Conservation (phyloP, 2,888 invertebrate genomes). For the Apomyelois bistriatella region DNA sequence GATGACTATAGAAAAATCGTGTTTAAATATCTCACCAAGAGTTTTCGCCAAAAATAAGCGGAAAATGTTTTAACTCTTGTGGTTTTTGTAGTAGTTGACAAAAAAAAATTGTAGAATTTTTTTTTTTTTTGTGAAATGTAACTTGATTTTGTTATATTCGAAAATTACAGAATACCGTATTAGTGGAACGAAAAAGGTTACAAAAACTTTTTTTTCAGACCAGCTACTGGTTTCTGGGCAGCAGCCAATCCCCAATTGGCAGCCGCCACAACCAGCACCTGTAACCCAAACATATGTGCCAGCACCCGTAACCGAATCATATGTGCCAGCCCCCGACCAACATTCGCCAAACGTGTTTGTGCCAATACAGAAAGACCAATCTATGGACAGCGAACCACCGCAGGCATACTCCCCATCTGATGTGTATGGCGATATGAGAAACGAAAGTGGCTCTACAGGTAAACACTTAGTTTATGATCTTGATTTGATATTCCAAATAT, state of each 20-base stretch:
- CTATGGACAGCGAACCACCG: slow-evolving; percentile 7
- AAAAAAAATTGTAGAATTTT: too few relatives aligned
- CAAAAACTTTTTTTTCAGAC: too few relatives aligned
- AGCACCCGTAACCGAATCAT: not conserved
- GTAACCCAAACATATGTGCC: not conserved
- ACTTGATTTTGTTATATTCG: too few relatives aligned
- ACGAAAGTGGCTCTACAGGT: slow-evolving; percentile 11
- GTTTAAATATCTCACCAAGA: too few relatives aligned
- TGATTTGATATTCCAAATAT: not conserved
- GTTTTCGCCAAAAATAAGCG: too few relatives aligned
- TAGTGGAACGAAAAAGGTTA: too few relatives aligned
- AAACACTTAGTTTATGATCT: not conserved
- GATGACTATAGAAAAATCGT: too few relatives aligned
- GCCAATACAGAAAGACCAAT: slow-evolving; percentile 7
- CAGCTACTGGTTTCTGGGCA: not conserved
- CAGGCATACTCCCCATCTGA: slow-evolving; percentile 53
- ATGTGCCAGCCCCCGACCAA: not conserved
- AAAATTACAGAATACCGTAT: too few relatives aligned
- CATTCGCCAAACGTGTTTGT: not conserved
- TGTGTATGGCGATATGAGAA: slow-evolving; percentile 31
- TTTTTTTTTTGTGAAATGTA: too few relatives aligned
- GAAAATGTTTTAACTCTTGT: too few relatives aligned
- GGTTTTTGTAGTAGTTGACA: too few relatives aligned
- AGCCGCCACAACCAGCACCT: not conserved
- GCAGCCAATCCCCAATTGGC: not conserved